phyloP scores from a whole-genome alignment of 1,140 invertebrate species.

The Trichoplusia ni region DNA sequence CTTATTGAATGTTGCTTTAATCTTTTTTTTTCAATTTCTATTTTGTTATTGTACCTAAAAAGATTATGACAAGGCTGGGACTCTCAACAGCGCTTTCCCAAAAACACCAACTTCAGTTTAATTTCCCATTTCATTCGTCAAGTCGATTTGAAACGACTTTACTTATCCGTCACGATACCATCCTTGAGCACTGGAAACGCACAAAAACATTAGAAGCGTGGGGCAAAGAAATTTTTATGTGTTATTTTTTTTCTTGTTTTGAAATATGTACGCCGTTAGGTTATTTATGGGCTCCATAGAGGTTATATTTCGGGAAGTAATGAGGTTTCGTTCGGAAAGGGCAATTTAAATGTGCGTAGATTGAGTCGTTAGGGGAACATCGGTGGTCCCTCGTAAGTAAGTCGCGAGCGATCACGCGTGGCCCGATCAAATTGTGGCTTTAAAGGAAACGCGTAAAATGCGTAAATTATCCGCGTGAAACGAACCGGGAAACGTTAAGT shows the following conservation, averaged over 20 bases:
- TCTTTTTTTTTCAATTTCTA: neutral
- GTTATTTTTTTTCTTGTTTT: constrained; percentile 79
- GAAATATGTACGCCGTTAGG: constrained; percentile 79
- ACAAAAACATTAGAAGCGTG: constrained; percentile 64
- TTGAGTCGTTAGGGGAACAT: constrained; percentile 68
- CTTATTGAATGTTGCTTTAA: neutral
- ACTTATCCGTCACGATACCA: neutral
- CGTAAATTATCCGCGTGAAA: constrained; percentile 2
- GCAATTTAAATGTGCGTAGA: constrained; percentile 77
- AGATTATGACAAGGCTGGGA: too few relatives aligned
- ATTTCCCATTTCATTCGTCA: too few relatives aligned
- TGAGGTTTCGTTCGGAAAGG: constrained; percentile 78
- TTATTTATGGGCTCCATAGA: constrained; percentile 79
- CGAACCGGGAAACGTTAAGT: neutral
- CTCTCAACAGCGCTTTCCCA: too few relatives aligned
- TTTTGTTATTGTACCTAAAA: neutral
- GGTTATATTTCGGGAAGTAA: constrained; percentile 80
- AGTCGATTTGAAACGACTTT: too few relatives aligned
- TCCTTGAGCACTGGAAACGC: constrained; percentile 55
- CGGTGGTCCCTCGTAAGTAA: constrained; percentile 34
- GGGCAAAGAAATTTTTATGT: constrained; percentile 78
- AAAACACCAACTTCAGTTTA: too few relatives aligned
- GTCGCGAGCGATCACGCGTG: constrained; percentile 37
- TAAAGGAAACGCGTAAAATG: constrained; percentile 3
- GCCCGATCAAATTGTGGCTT: constrained; percentile 32